phyloP scores from a whole-genome alignment of 2,888 invertebrate species.

The Lepidochitona cinerea region DNA sequence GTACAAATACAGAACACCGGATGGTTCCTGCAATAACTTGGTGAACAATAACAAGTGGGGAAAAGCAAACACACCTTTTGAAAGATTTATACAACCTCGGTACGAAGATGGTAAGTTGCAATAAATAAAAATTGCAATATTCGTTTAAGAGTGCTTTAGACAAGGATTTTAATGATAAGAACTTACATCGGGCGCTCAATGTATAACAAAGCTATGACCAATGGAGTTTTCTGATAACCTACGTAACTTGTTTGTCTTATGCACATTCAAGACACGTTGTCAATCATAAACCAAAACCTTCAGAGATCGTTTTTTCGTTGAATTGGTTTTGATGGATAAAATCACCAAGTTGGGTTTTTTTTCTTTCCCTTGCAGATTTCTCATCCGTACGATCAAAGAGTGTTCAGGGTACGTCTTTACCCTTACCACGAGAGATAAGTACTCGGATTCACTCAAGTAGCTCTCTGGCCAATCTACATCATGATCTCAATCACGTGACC shows the following conservation, averaged over 20 bases:
- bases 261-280: neutral
- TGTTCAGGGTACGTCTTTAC: conserved; percentile 16
- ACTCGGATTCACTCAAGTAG: conserved; percentile 23
- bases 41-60: conserved; percentile 39
- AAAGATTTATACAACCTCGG: conserved; percentile 31
- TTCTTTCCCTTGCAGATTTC: conserved; percentile 13
- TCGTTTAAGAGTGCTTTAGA: too few relatives aligned
- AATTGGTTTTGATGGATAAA: neutral
- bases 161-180: too few relatives aligned
- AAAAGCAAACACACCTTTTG: conserved; percentile 33
- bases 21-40: conserved; percentile 45
- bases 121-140: neutral
- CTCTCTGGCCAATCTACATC: neutral
- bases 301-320: neutral
- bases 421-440: conserved; percentile 29
- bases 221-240: too few relatives aligned
- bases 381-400: conserved; percentile 21
- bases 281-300: neutral
- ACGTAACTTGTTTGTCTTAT: neutral
- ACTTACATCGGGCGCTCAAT: too few relatives aligned
- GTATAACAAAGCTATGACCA: too few relatives aligned
- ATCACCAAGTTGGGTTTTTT: too few relatives aligned
- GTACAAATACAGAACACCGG: conserved; percentile 30
- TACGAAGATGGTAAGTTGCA: conserved; percentile 40
- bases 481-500: conserved; percentile 26